Evolutionary conservation across 2,113 vertebrate genomes (phyloP).

Genomic region (Crocuta crocuta): DNA sequence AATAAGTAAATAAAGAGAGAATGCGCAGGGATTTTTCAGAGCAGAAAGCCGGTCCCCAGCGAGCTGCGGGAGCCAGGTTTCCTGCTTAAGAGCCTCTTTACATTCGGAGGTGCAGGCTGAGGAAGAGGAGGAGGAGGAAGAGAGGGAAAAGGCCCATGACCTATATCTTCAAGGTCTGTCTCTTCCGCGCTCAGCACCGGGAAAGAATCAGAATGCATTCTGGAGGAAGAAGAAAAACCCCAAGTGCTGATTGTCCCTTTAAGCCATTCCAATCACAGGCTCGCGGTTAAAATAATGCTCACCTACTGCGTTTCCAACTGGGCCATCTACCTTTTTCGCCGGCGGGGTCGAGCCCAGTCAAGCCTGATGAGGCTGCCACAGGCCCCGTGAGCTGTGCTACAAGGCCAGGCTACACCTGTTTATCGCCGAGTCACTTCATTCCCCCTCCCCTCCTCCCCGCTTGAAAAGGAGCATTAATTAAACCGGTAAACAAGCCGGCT

Average conservation of each 20-base stretch:
- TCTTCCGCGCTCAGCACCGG: constrained; percentile 80
- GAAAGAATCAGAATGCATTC: constrained; percentile 85
- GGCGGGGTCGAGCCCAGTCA: constrained; percentile 87
- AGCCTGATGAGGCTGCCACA: constrained; percentile 89
- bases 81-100: constrained; percentile 69
- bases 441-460: constrained; percentile 85
- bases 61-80: not conserved
- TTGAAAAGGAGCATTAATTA: constrained; percentile 92
- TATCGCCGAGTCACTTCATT: constrained; percentile 86
- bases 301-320: constrained; percentile 89
- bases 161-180: constrained; percentile 82
- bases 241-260: constrained; percentile 87
- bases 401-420: constrained; percentile 89
- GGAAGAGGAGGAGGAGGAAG: constrained; percentile 70
- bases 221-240: constrained; percentile 74
- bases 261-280: constrained; percentile 89
- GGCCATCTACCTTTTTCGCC: constrained; percentile 89
- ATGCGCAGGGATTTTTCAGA: constrained; percentile 38
- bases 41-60: not conserved
- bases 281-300: constrained; percentile 90
- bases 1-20: constrained; percentile 76
- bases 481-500: constrained; percentile 91
- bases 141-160: constrained; percentile 73
- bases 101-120: constrained; percentile 67
- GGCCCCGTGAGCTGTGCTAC: constrained; percentile 84